Conservation (phyloP, 2,113 vertebrate genomes). For the Pangasianodon hypophthalmus region DNA sequence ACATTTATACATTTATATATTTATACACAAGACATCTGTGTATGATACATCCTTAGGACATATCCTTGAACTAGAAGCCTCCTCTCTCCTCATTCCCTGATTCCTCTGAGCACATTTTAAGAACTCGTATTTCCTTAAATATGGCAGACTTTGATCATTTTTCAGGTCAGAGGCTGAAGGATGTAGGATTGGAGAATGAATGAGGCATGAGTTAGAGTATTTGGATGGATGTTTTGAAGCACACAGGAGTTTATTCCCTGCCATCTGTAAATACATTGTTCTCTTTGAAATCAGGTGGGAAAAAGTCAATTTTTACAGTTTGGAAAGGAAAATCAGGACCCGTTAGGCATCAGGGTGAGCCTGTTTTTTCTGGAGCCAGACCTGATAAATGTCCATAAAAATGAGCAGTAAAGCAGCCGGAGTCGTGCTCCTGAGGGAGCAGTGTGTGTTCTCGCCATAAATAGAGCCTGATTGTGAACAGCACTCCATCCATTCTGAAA, state of each 20-base stretch:
- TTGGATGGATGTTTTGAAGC: not conserved
- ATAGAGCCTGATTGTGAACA: not conserved
- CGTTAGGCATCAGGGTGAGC: not conserved
- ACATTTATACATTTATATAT: not conserved
- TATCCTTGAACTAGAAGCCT: not conserved
- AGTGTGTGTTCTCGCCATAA: constrained; percentile 1
- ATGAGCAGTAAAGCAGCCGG: constrained; percentile 40
- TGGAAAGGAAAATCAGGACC: not conserved
- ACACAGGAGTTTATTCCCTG: not conserved
- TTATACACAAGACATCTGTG: not conserved
- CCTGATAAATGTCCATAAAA: constrained; percentile 49
- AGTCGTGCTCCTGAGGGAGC: not conserved
- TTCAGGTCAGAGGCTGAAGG: not conserved
- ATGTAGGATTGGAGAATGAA: not conserved
- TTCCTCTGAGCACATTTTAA: not conserved
- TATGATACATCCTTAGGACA: not conserved
- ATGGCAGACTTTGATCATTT: not conserved
- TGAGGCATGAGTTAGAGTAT: not conserved
- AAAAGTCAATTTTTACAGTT: not conserved
- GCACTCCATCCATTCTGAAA: not conserved
- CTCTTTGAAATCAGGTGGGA: not conserved
- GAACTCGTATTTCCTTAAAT: not conserved
- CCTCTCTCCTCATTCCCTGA: not conserved
- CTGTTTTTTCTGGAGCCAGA: not conserved
- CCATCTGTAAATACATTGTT: not conserved